Evolutionary conservation across 2,113 vertebrate species (phyloP).

Genomic region (Pandion haliaetus): DNA sequence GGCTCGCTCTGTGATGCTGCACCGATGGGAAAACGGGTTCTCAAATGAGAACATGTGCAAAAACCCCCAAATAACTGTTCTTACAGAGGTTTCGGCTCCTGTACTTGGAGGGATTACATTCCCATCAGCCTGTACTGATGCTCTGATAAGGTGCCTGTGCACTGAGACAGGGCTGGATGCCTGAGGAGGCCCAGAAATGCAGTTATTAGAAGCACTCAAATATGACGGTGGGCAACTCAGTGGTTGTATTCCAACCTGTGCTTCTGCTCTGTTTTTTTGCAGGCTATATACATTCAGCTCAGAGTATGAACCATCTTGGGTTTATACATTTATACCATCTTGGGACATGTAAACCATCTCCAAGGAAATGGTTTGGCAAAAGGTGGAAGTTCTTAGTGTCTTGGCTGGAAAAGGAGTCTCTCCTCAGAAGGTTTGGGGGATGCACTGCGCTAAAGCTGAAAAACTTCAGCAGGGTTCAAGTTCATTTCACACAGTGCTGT

Average conservation of each 20-base stretch:
- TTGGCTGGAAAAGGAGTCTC: neutral
- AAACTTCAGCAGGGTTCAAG: neutral
- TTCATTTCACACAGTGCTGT: neutral
- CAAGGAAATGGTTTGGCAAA: neutral
- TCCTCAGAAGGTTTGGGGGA: neutral
- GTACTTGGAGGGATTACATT: neutral
- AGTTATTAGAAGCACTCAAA: neutral
- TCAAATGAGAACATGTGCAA: neutral
- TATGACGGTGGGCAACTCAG: neutral
- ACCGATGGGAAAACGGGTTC: accelerated
- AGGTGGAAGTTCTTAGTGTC: neutral
- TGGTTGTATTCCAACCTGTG: neutral
- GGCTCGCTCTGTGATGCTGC: neutral
- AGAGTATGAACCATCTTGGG: neutral
- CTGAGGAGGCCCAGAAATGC: neutral
- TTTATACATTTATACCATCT: neutral
- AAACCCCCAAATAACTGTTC: neutral
- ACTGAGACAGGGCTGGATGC: neutral
- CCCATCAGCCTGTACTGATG: neutral
- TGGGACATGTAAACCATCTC: neutral
- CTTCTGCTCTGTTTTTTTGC: neutral
- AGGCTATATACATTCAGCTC: neutral
- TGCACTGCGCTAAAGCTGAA: neutral
- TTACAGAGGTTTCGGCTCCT: neutral
- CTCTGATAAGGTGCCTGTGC: neutral